phyloP scores from a whole-genome alignment of 2,113 vertebrate species.

The Alexandromys fortis region DNA sequence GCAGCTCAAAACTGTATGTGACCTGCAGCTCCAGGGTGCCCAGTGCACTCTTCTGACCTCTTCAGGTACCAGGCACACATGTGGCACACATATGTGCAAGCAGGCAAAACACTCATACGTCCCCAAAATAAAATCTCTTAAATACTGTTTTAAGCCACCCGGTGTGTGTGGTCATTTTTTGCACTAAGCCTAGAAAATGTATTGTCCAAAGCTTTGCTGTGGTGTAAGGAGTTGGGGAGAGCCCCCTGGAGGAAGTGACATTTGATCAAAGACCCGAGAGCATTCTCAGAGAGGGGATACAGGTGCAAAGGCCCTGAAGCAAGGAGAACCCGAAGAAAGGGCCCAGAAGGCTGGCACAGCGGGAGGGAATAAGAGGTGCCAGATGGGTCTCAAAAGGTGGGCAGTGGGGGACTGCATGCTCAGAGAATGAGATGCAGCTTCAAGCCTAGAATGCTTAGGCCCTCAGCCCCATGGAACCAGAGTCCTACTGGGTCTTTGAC shows the following conservation, averaged over 20 bases:
- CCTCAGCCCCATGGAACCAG: rapidly evolving
- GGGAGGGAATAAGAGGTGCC: rapidly evolving
- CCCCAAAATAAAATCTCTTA: neutral
- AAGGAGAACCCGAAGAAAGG: neutral
- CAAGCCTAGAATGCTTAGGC: neutral
- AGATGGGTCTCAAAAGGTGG: neutral
- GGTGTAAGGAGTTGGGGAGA: neutral
- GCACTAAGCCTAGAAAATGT: neutral
- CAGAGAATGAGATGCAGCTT: neutral
- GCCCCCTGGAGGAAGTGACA: neutral
- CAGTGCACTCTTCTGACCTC: neutral
- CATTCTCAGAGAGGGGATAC: neutral
- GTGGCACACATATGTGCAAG: neutral
- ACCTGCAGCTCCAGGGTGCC: too few relatives aligned
- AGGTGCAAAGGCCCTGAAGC: neutral
- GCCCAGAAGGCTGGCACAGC: rapidly evolving
- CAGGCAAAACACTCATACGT: too few relatives aligned
- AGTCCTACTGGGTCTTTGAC: neutral
- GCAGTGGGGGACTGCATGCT: neutral
- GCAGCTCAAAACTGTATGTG: neutral
- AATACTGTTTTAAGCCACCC: neutral
- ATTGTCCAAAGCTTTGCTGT: neutral
- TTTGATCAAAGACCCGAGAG: neutral
- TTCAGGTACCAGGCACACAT: neutral
- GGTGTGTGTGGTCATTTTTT: neutral